Base-by-base conservation (phyloP, 2,797 vertebrate species). In the Salarias fasciatus region DNA sequence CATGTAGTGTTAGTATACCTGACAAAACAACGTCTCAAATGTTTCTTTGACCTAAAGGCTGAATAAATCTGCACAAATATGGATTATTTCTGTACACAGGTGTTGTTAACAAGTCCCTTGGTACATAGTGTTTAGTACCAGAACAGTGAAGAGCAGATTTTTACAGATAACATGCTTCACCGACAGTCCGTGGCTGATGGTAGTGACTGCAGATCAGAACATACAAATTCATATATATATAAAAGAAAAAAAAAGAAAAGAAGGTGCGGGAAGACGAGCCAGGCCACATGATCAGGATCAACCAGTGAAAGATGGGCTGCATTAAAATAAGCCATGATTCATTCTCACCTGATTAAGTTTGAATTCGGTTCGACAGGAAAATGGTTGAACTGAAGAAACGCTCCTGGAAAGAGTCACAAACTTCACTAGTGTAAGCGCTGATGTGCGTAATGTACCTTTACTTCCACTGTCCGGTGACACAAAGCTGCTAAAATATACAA, bases 1-100 rank as follows among this genome's bases (percentile, higher is more conserved):
- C 12, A 60, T 69, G 61, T 87, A 87, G 86, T 87, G 86, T 80
- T 69, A 33, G 49, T 73, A 53, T 14, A 48, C 53, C 37, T 47
- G 51, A 64, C 11, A 15, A n/a, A 54, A 11, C 36, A 46, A 18
- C 24, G 47, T 50, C 29, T 48, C 51, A 61, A 50, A 55, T 54
- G 51, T 61, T 49, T 43, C 24, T 31, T 45, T 64, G 57, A 79
- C 48, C 57, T 45, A 36, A 58, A 4, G 5, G 28, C 48, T 54
- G 5, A 38, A 40, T 53, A 28, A 12, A 64, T 37, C 12, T 47
- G 47, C 12, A 56, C 36, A 55, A 52, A 54, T 13, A 9, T 11
- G 11, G 33, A 24, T 24, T 3, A 14, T 38, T 5, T 63, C 18
- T 53, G 58, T 37, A 28, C 24, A 62, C 38, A 36, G 1, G n/a